Evolutionary conservation across 2,797 vertebrate species (phyloP).

Genomic region (Echeneis naucrates): DNA sequence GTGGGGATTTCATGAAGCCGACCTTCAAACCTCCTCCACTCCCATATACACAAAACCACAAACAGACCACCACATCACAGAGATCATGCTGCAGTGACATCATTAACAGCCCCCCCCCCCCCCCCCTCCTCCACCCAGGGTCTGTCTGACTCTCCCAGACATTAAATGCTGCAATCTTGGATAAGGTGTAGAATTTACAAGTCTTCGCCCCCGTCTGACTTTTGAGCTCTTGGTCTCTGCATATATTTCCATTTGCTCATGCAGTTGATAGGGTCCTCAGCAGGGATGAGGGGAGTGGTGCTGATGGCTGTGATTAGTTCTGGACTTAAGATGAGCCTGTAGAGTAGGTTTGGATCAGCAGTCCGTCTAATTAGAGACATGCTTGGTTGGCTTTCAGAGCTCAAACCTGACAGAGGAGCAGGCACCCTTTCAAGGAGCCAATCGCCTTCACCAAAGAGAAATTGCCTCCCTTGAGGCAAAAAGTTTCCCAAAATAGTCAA

Average conservation of each 20-base stretch:
- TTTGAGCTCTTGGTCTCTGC: constrained; percentile 53
- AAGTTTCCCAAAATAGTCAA: constrained; percentile 37
- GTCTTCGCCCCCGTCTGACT: constrained; percentile 37
- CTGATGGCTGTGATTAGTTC: constrained; percentile 79
- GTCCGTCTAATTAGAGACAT: constrained; percentile 67
- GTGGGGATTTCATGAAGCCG: constrained; percentile 62
- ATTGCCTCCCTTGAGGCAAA: constrained; percentile 59
- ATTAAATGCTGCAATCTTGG: constrained; percentile 36
- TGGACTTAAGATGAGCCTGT: constrained; percentile 59
- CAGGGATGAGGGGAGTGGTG: constrained; percentile 50
- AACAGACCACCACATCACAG: constrained; percentile 75
- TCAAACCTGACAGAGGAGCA: constrained; percentile 54
- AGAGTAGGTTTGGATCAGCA: constrained; percentile 59
- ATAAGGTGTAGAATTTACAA: constrained; percentile 39
- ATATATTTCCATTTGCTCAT: constrained; percentile 71
- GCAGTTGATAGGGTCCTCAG: constrained; percentile 43
- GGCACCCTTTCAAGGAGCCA: constrained; percentile 45
- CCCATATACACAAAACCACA: constrained; percentile 63
- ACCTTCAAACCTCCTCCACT: constrained; percentile 62
- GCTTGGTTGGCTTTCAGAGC: constrained; percentile 57
- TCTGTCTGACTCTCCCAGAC: constrained; percentile 43
- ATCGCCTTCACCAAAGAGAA: constrained; percentile 47
- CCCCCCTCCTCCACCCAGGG: constrained; percentile 26
- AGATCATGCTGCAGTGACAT: constrained; percentile 65
- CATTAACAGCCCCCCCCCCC: constrained; percentile 68